phyloP scores from a whole-genome alignment of 2,888 invertebrate species.

The Suillia variegata region DNA sequence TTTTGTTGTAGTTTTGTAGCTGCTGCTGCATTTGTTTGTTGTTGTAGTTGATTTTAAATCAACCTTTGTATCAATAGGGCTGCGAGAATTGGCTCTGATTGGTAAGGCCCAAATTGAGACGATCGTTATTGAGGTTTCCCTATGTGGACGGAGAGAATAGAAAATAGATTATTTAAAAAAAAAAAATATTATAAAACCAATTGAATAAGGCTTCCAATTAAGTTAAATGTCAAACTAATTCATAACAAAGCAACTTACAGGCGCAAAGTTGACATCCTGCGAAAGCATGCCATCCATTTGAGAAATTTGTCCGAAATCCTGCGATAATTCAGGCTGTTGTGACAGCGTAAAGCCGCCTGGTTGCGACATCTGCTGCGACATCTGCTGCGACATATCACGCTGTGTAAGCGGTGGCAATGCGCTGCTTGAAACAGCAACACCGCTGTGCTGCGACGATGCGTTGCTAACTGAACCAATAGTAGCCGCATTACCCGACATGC shows the following conservation, averaged over 20 bases:
- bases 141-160: conserved; percentile 13
- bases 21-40: conserved; percentile 28
- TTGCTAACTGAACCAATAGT: conserved; percentile 61
- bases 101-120: conserved; percentile 45
- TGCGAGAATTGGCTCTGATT: conserved; percentile 61
- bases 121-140: conserved; percentile 44
- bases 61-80: conserved; percentile 57
- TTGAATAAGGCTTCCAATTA: no score
- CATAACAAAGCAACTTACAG: conserved; percentile 42
- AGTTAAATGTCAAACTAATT: not conserved
- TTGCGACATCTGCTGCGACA: conserved; percentile 76
- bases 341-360: conserved; percentile 69
- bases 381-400: conserved; percentile 74
- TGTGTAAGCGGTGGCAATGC: conserved; percentile 70
- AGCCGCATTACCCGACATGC: not conserved
- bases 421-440: conserved; percentile 63
- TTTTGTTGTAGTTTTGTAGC: conserved; percentile 27
- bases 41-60: conserved; percentile 40
- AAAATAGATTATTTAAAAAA: not conserved
- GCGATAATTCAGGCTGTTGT: conserved; percentile 66
- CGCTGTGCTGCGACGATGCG: conserved; percentile 20
- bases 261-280: conserved; percentile 69
- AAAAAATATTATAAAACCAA: not conserved
- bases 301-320: conserved; percentile 65
- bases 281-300: conserved; percentile 95